Evolutionary conservation across 2,888 invertebrate species (phyloP), one percentile per base, ranked within the genome.

Genomic region (Drosophila kanekoi): DNA sequence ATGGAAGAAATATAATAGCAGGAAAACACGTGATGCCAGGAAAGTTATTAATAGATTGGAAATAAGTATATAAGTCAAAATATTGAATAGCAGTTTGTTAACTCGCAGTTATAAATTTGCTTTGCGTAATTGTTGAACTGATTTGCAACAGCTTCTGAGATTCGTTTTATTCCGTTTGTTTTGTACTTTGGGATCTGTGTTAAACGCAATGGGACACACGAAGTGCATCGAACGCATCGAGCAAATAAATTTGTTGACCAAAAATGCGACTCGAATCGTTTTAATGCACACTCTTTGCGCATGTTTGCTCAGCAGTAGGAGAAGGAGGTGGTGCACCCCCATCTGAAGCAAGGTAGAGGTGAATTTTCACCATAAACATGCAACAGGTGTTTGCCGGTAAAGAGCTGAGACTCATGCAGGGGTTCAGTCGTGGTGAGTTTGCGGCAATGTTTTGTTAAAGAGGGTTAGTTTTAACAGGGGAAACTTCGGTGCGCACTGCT

Each of bases 351-450:
- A 11, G 44, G 45, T 13, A 1, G 6, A 52, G 32, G 11, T 54
- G 47, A 35, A 53, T 13, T 28, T 53, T 62, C 63, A 40, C 53
- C 47, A 68, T n/a, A 2, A 8, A 11, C 35, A 23, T 35, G 68
- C 82, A 87, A 82, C 82, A 82, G 71, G 82, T 82, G 86, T 67
- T 64, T 58, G 77, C 73, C 85, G 76, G 69, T 23, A n/a, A 14
- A 40, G 13, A 6, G 11, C 4, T 2, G 10, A 11, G 2, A 6
- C 8, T 4, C 6, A 8, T 23, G 44, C 2, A 64, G 38, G 51
- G 28, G 28, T 11, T 16, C 1, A 3, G 1, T 18, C 13, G 40
- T 33, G 20, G 18, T 0, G 44, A 44, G n/a, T 47, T 23, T 9
- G n/a, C 1, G 8, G 6, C 0, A 8, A 14, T 13, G 14, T 14